Conservation (phyloP, 2,113 vertebrate genomes). For the Lipotes vexillifer region DNA sequence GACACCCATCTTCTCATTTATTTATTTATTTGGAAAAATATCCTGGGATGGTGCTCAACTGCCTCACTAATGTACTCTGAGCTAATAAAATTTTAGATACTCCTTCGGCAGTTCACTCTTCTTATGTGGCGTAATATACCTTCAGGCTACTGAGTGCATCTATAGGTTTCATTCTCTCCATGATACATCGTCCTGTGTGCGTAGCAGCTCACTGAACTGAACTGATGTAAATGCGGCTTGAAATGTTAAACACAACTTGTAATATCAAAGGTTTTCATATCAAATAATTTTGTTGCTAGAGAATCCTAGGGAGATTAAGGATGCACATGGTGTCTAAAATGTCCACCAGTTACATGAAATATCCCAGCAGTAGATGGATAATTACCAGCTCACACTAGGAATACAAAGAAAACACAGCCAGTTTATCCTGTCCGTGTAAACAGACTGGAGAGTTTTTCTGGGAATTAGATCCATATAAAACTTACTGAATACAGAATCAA, state of each 20-base stretch:
- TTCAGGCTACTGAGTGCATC: conserved; percentile 58
- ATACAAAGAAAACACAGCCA: conserved; percentile 48
- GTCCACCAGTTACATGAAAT: conserved; percentile 66
- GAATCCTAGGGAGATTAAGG: conserved; percentile 79
- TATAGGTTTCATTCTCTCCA: conserved; percentile 50
- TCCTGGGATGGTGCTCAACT: neutral
- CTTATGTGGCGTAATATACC: conserved; percentile 40
- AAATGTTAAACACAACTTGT: conserved; percentile 84
- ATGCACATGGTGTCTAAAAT: conserved; percentile 60
- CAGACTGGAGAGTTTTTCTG: conserved; percentile 22
- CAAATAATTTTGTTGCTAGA: conserved; percentile 78
- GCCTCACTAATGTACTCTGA: neutral
- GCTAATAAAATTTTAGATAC: conserved; percentile 36
- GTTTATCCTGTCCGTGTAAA: conserved; percentile 54
- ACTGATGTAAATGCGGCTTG: conserved; percentile 79
- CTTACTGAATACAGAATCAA: neutral
- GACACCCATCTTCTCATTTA: neutral
- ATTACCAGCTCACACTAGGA: conserved; percentile 55
- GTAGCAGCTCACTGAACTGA: conserved; percentile 74
- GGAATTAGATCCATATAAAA: conserved; percentile 30
- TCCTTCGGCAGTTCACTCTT: conserved; percentile 33
- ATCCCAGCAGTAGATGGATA: conserved; percentile 59
- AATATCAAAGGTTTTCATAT: conserved; percentile 80
- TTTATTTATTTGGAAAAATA: neutral
- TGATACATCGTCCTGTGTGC: conserved; percentile 48